Evolutionary conservation across 1,140 invertebrate species (phyloP).

Genomic region (Hypsibius dujardini): DNA sequence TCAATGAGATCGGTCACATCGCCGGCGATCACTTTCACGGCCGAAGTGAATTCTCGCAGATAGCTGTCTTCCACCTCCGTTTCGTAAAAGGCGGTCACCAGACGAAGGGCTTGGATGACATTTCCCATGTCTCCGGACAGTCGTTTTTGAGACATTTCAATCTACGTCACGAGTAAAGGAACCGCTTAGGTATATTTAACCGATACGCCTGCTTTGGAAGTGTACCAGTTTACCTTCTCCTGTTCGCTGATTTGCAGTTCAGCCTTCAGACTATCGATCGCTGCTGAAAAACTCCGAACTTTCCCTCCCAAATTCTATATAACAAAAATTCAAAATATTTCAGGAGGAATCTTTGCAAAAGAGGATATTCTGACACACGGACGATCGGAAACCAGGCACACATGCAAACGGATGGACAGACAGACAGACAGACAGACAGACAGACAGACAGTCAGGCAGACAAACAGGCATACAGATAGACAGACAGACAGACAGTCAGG

Average conservation of each 20-base stretch:
- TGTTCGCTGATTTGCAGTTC: constrained; percentile 53
- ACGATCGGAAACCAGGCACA: no score
- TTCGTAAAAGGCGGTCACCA: not conserved
- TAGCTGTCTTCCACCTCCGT: constrained; percentile 1
- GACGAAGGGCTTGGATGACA: constrained; percentile 62
- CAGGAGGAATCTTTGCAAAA: no score
- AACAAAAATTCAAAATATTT: constrained; percentile 21
- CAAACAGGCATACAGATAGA: no score
- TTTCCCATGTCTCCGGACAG: constrained; percentile 90
- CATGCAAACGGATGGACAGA: no score
- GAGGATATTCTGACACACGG: no score
- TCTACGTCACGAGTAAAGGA: no score
- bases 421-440: no score
- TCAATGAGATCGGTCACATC: not conserved
- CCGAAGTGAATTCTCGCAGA: not conserved
- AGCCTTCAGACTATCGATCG: constrained; percentile 60
- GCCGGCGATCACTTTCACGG: not conserved
- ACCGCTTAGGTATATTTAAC: no score
- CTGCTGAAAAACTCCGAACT: constrained; percentile 54
- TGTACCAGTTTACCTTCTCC: constrained; percentile 35
- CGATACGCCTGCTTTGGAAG: no score
- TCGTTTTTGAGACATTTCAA: constrained; percentile 92
- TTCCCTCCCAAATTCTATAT: constrained; percentile 53
- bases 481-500: no score
- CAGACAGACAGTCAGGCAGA: no score